Conservation (phyloP, 2,888 invertebrate genomes). For the Limnephilus auricula region DNA sequence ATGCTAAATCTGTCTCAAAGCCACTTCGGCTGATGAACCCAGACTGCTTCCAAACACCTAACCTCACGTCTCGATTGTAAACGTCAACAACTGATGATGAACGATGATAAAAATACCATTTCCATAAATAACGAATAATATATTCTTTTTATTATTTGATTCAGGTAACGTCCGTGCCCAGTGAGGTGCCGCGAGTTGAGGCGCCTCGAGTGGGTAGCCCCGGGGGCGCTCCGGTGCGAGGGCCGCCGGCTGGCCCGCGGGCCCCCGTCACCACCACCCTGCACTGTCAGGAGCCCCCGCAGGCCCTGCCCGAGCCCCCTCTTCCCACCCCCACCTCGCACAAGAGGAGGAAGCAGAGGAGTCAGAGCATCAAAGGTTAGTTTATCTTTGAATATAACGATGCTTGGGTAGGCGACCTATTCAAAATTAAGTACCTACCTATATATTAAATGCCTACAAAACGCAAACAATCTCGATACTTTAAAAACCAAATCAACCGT, state of each 20-base stretch:
- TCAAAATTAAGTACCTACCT: too few species aligned
- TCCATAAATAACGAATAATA: not conserved
- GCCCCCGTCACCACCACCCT: constrained; percentile 64
- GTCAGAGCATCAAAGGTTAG: constrained; percentile 62
- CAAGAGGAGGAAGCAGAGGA: constrained; percentile 65
- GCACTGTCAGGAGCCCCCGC: constrained; percentile 62
- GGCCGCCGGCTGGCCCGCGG: constrained; percentile 39
- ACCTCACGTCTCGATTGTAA: not conserved
- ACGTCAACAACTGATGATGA: not conserved
- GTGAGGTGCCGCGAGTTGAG: constrained; percentile 78
- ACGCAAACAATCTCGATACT: too few species aligned
- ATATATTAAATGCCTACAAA: too few species aligned
- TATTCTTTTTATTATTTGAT: not conserved
- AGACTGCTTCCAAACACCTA: not conserved
- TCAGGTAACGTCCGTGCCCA: constrained; percentile 74
- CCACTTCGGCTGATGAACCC: not conserved
- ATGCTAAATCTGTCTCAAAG: not conserved
- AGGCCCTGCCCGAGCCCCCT: constrained; percentile 1
- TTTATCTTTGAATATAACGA: not conserved
- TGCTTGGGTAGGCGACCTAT: not conserved
- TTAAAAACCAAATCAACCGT: too few species aligned
- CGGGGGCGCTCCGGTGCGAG: constrained; percentile 67
- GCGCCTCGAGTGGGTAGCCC: constrained; percentile 72
- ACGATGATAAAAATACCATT: not conserved
- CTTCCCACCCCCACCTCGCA: constrained; percentile 57